Conservation (phyloP, 2,888 invertebrate species). For the Alviniconcha strummeri region DNA sequence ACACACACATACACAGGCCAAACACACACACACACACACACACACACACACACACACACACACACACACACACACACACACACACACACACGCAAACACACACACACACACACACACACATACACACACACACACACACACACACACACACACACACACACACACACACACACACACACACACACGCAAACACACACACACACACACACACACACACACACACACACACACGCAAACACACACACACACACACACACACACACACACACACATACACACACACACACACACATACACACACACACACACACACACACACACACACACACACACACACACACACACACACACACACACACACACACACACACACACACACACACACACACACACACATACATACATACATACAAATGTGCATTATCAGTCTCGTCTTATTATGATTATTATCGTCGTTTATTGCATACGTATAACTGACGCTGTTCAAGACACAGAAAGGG, state of each 20-base stretch:
- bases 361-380: neutral
- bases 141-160: slow-evolving; percentile 3
- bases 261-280: slow-evolving; percentile 9
- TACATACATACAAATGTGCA: neutral
- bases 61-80: no score
- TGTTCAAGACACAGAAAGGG: no score
- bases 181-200: neutral
- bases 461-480: no score
- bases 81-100: slow-evolving; percentile 3
- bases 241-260: neutral
- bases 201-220: no score
- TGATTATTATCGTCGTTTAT: no score
- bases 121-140: slow-evolving; percentile 9
- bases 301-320: slow-evolving; percentile 3
- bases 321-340: neutral
- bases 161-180: neutral
- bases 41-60: no score
- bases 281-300: neutral
- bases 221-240: no score
- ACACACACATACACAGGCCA: no score
- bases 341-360: slow-evolving; percentile 2
- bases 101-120: slow-evolving; percentile 11
- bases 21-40: no score
- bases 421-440: no score
- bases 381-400: neutral